phyloP scores from a whole-genome alignment of 2,888 invertebrate species.

The Amblyjoppa fuscipennis region DNA sequence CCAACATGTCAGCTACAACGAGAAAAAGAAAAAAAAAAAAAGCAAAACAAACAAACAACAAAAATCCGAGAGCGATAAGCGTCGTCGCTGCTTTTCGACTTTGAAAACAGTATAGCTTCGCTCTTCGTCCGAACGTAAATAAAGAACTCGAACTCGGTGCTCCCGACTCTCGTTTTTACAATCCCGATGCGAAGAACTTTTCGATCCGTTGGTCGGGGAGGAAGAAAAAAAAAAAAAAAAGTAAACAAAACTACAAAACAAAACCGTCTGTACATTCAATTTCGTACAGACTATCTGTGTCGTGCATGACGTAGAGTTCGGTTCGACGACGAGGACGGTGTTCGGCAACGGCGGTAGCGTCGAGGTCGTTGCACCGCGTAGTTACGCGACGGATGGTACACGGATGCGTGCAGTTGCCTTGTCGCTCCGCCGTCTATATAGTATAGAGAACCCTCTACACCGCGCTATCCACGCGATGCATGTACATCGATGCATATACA shows the following conservation, averaged over 20 bases:
- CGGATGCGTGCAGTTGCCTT: slow-evolving; percentile 73
- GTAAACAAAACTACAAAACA: slow-evolving; percentile 16
- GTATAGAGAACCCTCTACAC: slow-evolving; percentile 42
- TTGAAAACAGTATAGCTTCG: not conserved
- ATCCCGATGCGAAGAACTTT: not conserved
- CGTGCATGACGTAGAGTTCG: slow-evolving; percentile 18
- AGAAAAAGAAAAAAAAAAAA: not conserved
- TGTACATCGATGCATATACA: slow-evolving; percentile 26
- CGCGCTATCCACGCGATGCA: slow-evolving; percentile 30
- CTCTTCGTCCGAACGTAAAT: not conserved
- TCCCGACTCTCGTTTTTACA: not conserved
- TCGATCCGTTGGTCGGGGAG: not conserved
- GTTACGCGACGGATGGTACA: slow-evolving; percentile 79
- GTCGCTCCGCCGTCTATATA: slow-evolving; percentile 65
- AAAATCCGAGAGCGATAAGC: not conserved
- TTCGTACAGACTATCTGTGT: slow-evolving; percentile 9
- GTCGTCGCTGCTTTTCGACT: not conserved
- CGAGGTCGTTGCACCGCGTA: slow-evolving; percentile 81
- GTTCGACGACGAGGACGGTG: slow-evolving; percentile 52
- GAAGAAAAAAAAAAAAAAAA: not conserved
- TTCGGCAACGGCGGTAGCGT: slow-evolving; percentile 68
- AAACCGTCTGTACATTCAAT: not conserved
- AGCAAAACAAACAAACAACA: slow-evolving; percentile 6
- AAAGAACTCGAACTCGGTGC: not conserved
- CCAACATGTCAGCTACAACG: not conserved